Conservation (phyloP, 2,888 invertebrate species). For the Calliopum simillimum region DNA sequence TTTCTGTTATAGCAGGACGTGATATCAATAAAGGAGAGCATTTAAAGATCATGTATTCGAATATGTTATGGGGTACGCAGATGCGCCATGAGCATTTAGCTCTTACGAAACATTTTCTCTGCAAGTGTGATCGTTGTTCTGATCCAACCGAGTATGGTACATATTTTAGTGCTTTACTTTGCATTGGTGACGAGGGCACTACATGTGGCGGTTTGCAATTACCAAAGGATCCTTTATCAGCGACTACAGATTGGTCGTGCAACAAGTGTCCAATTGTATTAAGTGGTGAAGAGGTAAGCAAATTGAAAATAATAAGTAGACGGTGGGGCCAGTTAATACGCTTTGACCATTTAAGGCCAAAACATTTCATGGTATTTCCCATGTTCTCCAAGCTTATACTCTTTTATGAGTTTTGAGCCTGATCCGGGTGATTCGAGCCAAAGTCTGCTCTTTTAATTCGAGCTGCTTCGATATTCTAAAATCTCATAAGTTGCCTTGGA, state of each 20-base stretch:
- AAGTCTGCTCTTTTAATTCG: no score
- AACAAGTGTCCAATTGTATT: constrained; percentile 76
- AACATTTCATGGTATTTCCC: no score
- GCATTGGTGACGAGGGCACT: constrained; percentile 68
- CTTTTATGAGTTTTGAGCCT: no score
- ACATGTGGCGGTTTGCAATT: constrained; percentile 77
- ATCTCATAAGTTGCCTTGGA: no score
- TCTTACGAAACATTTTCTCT: constrained; percentile 83
- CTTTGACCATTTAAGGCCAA: no score
- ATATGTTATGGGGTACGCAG: constrained; percentile 88
- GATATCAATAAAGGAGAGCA: constrained; percentile 78
- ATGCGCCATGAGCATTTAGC: constrained; percentile 81
- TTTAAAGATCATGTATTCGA: constrained; percentile 87
- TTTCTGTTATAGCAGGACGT: constrained; percentile 76
- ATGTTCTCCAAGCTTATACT: no score
- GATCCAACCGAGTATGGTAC: constrained; percentile 87
- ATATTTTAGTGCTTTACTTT: constrained; percentile 70
- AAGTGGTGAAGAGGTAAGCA: constrained; percentile 73
- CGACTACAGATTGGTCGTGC: constrained; percentile 82
- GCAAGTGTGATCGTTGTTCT: constrained; percentile 78
- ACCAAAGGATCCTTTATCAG: constrained; percentile 77
- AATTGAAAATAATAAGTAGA: not conserved
- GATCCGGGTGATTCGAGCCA: no score
- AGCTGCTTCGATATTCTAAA: no score
- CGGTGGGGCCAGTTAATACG: no score